Evolutionary conservation across 1,140 invertebrate species (phyloP).

Genomic region (Camponotus pennsylvanicus): DNA sequence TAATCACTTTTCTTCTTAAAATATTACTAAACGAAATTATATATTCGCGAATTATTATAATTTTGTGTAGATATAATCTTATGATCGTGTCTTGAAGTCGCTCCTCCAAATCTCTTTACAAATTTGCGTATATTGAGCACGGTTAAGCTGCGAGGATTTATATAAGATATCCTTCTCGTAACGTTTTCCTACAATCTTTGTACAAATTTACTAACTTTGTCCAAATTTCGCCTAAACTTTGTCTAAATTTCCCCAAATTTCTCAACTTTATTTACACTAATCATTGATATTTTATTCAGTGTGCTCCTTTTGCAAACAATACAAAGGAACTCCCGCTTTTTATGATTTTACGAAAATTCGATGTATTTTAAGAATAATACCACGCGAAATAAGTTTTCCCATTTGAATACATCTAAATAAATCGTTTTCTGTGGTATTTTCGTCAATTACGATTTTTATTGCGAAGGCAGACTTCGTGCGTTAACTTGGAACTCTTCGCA

Average conservation of each 20-base stretch:
- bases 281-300: conserved; percentile 23
- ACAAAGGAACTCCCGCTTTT: too few relatives aligned
- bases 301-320: too few relatives aligned
- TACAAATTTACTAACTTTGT: conserved; percentile 17
- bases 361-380: conserved; percentile 8
- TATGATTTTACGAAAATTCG: background rate
- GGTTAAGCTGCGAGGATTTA: conserved; percentile 39
- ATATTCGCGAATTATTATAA: background rate
- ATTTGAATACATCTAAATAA: background rate
- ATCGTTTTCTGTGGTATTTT: conserved; percentile 14
- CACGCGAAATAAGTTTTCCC: background rate
- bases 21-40: background rate
- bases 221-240: too few relatives aligned
- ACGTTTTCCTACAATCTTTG: conserved; percentile 31
- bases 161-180: conserved; percentile 26
- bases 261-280: conserved; percentile 16
- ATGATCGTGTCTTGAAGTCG: background rate
- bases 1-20: background rate
- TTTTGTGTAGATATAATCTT: background rate
- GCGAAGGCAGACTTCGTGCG: conserved; percentile 22
- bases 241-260: conserved; percentile 1
- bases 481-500: conserved; percentile 46
- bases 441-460: conserved; percentile 11
- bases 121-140: conserved; percentile 18
- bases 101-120: background rate